These are phyloP conservation scores for Eulemur rufifrons DNA, from an alignment of 2,113 vertebrate genomes.

Conservation along the genomic window DNA sequence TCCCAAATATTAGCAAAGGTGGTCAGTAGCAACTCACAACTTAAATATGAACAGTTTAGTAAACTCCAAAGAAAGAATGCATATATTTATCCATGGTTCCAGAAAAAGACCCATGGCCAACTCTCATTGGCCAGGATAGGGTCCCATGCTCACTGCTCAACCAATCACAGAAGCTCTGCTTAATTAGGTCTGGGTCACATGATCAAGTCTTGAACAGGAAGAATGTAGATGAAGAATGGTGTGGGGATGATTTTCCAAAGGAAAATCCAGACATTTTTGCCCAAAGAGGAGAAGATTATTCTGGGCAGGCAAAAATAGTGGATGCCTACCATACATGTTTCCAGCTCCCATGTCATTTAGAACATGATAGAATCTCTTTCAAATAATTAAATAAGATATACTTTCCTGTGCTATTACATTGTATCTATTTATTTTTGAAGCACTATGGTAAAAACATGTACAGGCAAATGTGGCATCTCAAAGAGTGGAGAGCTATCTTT, in stretches of 20 bases:
- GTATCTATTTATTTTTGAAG: slow-evolving; percentile 16
- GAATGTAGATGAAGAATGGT: background rate
- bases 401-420: background rate
- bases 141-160: background rate
- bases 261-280: background rate
- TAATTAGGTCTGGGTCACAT: background rate
- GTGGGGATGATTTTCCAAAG: background rate
- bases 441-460: background rate
- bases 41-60: background rate
- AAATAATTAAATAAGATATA: background rate
- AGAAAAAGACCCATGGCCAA: background rate
- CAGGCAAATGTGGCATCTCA: background rate
- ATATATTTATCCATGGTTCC: background rate
- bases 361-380: background rate
- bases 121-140: background rate
- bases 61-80: background rate
- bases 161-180: background rate
- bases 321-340: background rate
- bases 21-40: background rate
- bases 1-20: background rate
- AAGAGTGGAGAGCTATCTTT: background rate
- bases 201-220: background rate
- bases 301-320: background rate
- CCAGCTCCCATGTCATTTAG: background rate
- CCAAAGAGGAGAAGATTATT: background rate